Percentiles rank a stretch among this genome's conserved stretches.
Conservation (phyloP, 2,888 invertebrate species). For the Branchellion lobata region DNA sequence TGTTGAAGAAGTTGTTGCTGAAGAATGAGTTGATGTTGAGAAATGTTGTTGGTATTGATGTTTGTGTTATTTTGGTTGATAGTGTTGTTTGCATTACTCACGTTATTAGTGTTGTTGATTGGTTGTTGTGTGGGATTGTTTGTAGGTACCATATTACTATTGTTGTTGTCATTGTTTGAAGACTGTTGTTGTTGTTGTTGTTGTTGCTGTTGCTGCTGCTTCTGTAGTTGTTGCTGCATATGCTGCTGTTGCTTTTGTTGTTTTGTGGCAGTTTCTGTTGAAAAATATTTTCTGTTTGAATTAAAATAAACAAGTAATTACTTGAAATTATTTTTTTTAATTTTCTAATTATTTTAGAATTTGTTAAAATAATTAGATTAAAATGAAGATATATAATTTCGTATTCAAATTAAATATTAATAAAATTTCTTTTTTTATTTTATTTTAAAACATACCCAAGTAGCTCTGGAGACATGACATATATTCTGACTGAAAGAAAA, state of each 20-base stretch:
- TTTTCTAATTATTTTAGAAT: too few species aligned
- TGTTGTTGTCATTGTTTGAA: background rate
- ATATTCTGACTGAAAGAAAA: background rate
- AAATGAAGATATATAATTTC: background rate
- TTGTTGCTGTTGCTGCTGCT: background rate
- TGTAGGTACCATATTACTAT: background rate
- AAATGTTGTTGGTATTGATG: background rate
- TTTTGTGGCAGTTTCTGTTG: conserved; percentile 1
- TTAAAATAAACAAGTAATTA: too few species aligned
- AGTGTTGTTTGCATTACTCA: background rate
- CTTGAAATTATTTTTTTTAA: too few species aligned
- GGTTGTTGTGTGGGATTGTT: background rate
- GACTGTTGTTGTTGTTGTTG: conserved; percentile 3
- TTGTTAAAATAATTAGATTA: too few species aligned
- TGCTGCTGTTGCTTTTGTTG: conserved; percentile 1
- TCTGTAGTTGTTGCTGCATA: background rate
- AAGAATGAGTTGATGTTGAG: conserved; percentile 2
- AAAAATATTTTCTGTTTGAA: too few species aligned
- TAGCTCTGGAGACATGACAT: background rate
- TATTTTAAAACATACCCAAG: background rate
- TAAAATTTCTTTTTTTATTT: too few species aligned
- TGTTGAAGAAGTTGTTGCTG: conserved; percentile 2
- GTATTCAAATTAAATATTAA: background rate
- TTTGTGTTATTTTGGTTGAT: background rate
- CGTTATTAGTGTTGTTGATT: background rate